Evolutionary conservation across 2,797 vertebrate genomes (phyloP), one percentile per base, ranked within the genome.

Genomic region (Pipistrellus nathusii): DNA sequence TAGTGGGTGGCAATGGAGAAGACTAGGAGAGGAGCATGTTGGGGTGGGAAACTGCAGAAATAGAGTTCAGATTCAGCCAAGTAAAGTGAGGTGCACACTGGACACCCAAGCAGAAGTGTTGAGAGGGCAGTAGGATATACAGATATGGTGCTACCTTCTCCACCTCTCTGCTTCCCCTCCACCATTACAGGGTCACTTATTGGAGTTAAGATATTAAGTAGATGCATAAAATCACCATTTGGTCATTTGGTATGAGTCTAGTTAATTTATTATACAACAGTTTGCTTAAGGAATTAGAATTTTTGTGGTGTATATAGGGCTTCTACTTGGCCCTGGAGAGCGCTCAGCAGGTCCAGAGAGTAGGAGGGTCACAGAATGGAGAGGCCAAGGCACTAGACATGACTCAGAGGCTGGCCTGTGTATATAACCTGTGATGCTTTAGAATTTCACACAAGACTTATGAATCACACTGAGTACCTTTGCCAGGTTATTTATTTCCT

Each of bases 221-320:
- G 80, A 81, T 68, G 13, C 9, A 38, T 83, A 85, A 72, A 95
- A 71, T 89, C 69, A 88, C 27, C 48, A 73, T 83, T 77, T 89
- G 72, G 48, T 76, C 35, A 86, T 62, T 81, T 71, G 35, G 8
- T 87, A 21, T 38, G 30, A 32, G 66, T 91, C 64, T 78, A 64
- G 35, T 57, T 86, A 64, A 77, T 59, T 93, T 66, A 57, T 44
- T 27, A 32, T 32, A 48, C 12, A 87, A 46, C 27, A 72, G 46
- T 87, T 76, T 71, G 46, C 81, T 72, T 41, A 87, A 53, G 38
- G 27, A 84, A n/a, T 38, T 41, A 85, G 27, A 64, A 30, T 55
- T 75, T 94, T 86, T 35, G 53, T 77, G 71, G 68, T 35, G 23
- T 55, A 15, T 9, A 7, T 62, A 6, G 66, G 95, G 66, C 32